Evolutionary conservation across 1,140 invertebrate species (phyloP).

Genomic region (Euglossa dilemma): DNA sequence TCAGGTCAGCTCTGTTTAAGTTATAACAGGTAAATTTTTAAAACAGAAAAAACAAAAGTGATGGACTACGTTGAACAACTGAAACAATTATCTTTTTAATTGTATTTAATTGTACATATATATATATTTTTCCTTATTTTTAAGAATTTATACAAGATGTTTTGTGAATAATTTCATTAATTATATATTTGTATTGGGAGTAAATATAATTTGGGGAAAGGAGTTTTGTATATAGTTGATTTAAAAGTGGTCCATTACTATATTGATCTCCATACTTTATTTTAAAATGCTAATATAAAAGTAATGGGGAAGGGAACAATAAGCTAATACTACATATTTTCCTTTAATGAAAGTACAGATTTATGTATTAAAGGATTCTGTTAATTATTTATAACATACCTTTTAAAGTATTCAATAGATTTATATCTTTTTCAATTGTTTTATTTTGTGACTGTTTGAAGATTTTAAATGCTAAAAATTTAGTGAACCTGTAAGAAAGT

Average conservation of each 20-base stretch:
- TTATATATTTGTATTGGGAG: background rate
- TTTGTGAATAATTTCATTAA: constrained; percentile 30
- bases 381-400: constrained; percentile 17
- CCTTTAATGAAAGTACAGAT: background rate
- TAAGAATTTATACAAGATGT: constrained; percentile 34
- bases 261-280: constrained; percentile 52
- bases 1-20: constrained; percentile 79
- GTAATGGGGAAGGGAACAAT: constrained; percentile 64
- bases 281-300: constrained; percentile 10
- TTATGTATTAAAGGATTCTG: constrained; percentile 4
- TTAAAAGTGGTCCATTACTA: constrained; percentile 54
- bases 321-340: constrained; percentile 49
- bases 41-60: constrained; percentile 36
- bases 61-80: constrained; percentile 42
- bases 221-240: constrained; percentile 30
- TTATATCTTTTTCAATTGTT: background rate
- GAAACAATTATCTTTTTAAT: constrained; percentile 28
- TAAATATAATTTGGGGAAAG: constrained; percentile 17
- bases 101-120: constrained; percentile 34
- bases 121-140: constrained; percentile 40
- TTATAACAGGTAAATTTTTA: constrained; percentile 27
- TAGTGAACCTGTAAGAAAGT: background rate
- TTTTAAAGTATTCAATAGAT: background rate
- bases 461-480: background rate
- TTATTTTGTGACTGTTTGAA: constrained; percentile 4